Percentiles rank a stretch among this genome's conserved stretches.
phyloP scores from a whole-genome alignment of 30 jellyfish, hydroid and myxozoan species.

The Aurelia aurita complex sp. Pacific region DNA sequence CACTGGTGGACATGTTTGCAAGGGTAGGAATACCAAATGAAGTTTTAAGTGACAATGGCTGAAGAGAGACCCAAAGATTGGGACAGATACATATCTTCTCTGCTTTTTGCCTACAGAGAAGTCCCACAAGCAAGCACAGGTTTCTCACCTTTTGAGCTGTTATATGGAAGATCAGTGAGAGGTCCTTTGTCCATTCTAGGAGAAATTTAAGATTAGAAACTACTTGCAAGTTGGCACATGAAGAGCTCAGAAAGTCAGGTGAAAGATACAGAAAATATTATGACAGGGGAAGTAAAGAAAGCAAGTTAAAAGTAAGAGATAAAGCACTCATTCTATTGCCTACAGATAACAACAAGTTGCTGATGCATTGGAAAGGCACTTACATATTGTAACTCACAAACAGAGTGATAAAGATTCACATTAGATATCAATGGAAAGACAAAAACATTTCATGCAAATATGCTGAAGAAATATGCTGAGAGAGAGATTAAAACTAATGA shows the following conservation, averaged over 20 bases:
- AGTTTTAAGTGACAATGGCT: conserved; percentile 12
- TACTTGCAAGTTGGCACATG: background rate
- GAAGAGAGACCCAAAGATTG: background rate
- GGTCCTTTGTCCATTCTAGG: conserved; percentile 26
- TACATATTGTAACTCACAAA: background rate
- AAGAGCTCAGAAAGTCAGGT: too few species aligned
- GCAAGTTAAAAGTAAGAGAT: conserved; percentile 17
- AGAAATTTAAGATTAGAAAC: background rate
- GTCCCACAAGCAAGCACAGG: too few species aligned
- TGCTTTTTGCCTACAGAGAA: too few species aligned
- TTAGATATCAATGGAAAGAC: too few species aligned
- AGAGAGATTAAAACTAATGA: too few species aligned
- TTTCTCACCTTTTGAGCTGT: too few species aligned
- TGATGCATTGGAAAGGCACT: conserved; percentile 37
- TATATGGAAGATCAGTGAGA: background rate
- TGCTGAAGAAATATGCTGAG: too few species aligned
- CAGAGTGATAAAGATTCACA: background rate
- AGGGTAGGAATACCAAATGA: conserved; percentile 7
- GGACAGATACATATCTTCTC: too few species aligned
- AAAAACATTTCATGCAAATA: too few species aligned
- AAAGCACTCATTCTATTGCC: conserved; percentile 15
- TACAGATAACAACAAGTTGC: conserved; percentile 11
- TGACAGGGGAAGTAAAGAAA: conserved; percentile 2
- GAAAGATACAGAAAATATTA: too few species aligned
- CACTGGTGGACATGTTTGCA: background rate